phyloP scores from a whole-genome alignment of 1,140 invertebrate genomes.

The Sweltsa coloradensis region DNA sequence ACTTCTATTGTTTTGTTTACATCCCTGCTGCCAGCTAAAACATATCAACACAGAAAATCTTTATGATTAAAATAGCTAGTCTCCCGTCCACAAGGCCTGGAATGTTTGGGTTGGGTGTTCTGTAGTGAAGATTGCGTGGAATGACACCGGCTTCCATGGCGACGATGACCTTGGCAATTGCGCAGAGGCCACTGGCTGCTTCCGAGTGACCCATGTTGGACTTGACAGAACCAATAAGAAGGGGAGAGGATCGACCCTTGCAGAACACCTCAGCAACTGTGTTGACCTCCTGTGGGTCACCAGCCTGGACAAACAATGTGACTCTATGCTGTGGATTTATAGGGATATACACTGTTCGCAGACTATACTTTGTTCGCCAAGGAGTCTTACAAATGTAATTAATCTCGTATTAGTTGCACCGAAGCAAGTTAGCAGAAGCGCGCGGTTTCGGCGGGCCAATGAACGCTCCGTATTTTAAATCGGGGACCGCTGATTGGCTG shows the following conservation, averaged over 20 bases:
- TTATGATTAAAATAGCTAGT: constrained; percentile 16
- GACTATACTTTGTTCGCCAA: constrained; percentile 48
- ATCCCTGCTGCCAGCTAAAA: not conserved
- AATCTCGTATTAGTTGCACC: too few species aligned
- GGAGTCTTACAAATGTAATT: too few species aligned
- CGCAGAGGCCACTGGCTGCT: constrained; percentile 43
- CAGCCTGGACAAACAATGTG: constrained; percentile 19
- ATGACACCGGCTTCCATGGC: constrained; percentile 19
- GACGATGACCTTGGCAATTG: constrained; percentile 38
- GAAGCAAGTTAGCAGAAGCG: too few species aligned
- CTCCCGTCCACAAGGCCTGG: constrained; percentile 37
- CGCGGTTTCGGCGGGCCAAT: too few species aligned
- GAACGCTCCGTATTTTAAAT: too few species aligned
- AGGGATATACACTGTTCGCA: constrained; percentile 54
- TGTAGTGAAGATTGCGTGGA: constrained; percentile 22
- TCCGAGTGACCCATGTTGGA: constrained; percentile 62
- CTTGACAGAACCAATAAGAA: constrained; percentile 58
- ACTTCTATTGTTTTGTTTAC: not conserved
- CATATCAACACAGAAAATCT: not conserved
- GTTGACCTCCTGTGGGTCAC: constrained; percentile 23
- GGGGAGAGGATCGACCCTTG: constrained; percentile 32
- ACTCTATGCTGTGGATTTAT: constrained; percentile 43
- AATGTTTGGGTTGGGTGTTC: constrained; percentile 33
- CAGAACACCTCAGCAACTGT: constrained; percentile 27
- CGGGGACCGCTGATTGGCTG: too few species aligned